Evolutionary conservation across 35 echinoderm and acorn worm genomes (phyloP), one percentile per base, ranked within the genome.

Genomic region (Holothuria glaberrima): DNA sequence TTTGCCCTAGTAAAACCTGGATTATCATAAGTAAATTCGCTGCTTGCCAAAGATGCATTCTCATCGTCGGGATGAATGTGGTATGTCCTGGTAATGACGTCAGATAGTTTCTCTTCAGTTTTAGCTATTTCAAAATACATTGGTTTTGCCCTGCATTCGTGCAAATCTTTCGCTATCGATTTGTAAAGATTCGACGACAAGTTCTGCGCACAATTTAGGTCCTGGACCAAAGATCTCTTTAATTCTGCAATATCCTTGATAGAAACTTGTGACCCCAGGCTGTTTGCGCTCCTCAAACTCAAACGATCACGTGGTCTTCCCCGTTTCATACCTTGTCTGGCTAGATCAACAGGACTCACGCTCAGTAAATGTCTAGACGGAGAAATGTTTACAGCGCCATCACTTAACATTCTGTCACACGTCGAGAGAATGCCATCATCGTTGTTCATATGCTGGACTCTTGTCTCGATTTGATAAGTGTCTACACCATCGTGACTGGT

Each of bases 111-210:
- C 27, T 75, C 82, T 36, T 99, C 96, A 9, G 90, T 94, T 27
- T 92, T 79, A 7, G 93, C 97, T 62, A 95, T 99, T 59, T 92
- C 93, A 68, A 90, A 93, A 84, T 93, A 99, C 91, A 99, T 86
- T 3, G 97, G 97, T 81, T 84, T 92, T 48, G 62, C 33, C 34
- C 97, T 66, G 34, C 90, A 95, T n/a, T 91, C 86, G 66, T 90
- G 48, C 19, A 99, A 72, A 68, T 99, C 97, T 16, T 93, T 75
- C 0, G 97, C 61, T 48, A 99, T 99, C 4, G 91, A 86, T 27
- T 93, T 83, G 22, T 94, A 88, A 14, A 99, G 68, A 65, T 91
- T 95, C 22, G 91, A 74, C 0, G 97, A 99, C 58, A 99, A 26
- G 61, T 91, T 92, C 44, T 94, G 87, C 5, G 94, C 97, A 10